phyloP scores from a whole-genome alignment of 2,888 invertebrate genomes.

The Spisula solida region DNA sequence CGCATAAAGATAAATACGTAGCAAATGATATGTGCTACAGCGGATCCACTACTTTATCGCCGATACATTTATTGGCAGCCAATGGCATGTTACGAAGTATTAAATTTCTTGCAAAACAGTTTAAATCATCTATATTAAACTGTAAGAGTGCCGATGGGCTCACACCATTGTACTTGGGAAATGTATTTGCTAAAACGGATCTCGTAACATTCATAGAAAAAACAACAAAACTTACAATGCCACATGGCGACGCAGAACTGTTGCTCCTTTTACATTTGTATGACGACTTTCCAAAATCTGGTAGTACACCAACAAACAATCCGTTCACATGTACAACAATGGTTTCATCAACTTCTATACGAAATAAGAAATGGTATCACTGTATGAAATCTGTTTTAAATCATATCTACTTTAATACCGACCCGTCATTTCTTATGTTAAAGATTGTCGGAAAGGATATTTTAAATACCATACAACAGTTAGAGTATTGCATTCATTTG shows the following conservation, averaged over 20 bases:
- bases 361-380: no score
- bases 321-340: no score
- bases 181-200: neutral
- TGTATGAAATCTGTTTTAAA: no score
- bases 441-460: no score
- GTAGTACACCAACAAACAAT: no score
- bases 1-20: neutral
- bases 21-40: neutral
- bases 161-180: constrained; percentile 12
- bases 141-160: neutral
- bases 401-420: no score
- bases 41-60: neutral
- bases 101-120: neutral
- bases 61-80: neutral
- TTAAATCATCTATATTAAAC: neutral
- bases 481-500: no score
- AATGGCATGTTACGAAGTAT: constrained; percentile 17
- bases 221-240: neutral
- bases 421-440: no score
- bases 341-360: no score
- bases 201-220: neutral
- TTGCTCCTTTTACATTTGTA: constrained; percentile 9
- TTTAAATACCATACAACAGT: no score
- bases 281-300: neutral
- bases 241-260: neutral